phyloP scores from a whole-genome alignment of 2,113 vertebrate genomes.

The Gnathonemus longibarbis region DNA sequence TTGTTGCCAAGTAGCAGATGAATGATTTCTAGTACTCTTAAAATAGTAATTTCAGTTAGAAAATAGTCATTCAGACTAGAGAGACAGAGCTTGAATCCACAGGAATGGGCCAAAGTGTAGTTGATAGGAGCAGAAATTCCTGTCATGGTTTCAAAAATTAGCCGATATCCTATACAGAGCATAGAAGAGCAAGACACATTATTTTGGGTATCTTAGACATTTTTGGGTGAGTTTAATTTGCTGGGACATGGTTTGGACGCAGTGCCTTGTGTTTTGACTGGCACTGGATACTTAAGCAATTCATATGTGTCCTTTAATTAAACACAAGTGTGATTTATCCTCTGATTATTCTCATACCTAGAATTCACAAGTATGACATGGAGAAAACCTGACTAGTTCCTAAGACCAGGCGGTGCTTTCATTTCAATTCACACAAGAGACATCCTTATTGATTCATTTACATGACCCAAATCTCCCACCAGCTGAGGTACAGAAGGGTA shows the following conservation, averaged over 20 bases:
- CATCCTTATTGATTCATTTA: slow-evolving; percentile 35
- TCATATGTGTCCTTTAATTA: not conserved
- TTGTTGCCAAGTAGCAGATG: not conserved
- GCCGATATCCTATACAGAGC: not conserved
- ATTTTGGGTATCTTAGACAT: not conserved
- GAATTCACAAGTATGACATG: not conserved
- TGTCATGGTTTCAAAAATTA: not conserved
- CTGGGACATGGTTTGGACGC: not conserved
- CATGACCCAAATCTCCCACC: slow-evolving; percentile 33
- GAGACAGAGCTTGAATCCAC: not conserved
- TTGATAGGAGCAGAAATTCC: not conserved
- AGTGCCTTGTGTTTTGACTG: not conserved
- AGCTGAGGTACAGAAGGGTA: slow-evolving; percentile 25
- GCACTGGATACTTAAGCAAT: not conserved
- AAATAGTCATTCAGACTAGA: not conserved
- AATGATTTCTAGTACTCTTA: not conserved
- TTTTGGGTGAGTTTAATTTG: not conserved
- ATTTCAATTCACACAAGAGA: slow-evolving; percentile 22
- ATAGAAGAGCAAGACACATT: not conserved
- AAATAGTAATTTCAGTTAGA: not conserved
- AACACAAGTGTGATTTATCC: not conserved
- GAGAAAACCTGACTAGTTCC: not conserved
- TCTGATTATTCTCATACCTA: slow-evolving; percentile 9
- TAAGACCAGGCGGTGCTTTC: slow-evolving; percentile 34
- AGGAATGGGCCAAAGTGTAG: not conserved